phyloP scores from a whole-genome alignment of 2,888 invertebrate genomes.

The Meiosimyza decipiens region DNA sequence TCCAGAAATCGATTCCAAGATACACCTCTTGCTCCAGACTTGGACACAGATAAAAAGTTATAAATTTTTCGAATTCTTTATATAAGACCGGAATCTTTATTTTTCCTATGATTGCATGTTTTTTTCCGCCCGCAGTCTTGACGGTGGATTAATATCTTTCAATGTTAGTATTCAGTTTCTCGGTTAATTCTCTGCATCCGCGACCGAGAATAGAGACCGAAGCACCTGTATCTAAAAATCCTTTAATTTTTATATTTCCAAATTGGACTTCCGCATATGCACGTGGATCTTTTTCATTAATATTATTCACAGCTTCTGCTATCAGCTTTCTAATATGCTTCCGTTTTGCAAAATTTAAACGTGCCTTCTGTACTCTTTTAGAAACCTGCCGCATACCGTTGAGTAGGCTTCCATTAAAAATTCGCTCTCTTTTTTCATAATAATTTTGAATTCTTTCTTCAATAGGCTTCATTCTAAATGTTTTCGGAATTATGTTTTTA shows the following conservation, averaged over 20 bases:
- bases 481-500: background rate
- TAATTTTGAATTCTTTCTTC: background rate
- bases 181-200: background rate
- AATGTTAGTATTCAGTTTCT: background rate
- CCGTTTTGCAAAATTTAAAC: background rate
- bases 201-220: background rate
- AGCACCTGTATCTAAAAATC: conserved; percentile 24
- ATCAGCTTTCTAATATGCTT: background rate
- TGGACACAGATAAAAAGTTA: conserved; percentile 26
- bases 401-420: background rate
- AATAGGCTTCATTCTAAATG: background rate
- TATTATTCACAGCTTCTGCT: background rate
- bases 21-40: conserved; percentile 28
- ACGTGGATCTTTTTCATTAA: background rate
- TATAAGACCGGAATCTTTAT: background rate
- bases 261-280: background rate
- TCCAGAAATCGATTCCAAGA: no score
- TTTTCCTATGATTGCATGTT: conserved; percentile 16
- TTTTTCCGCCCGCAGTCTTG: conserved; percentile 28
- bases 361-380: background rate
- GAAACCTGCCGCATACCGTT: background rate
- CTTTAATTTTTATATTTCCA: background rate
- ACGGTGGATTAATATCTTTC: background rate
- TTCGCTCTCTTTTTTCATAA: background rate
- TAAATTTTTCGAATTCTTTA: background rate